Base-by-base conservation (phyloP, 2,888 invertebrate genomes). In the Tiphia femorata region DNA sequence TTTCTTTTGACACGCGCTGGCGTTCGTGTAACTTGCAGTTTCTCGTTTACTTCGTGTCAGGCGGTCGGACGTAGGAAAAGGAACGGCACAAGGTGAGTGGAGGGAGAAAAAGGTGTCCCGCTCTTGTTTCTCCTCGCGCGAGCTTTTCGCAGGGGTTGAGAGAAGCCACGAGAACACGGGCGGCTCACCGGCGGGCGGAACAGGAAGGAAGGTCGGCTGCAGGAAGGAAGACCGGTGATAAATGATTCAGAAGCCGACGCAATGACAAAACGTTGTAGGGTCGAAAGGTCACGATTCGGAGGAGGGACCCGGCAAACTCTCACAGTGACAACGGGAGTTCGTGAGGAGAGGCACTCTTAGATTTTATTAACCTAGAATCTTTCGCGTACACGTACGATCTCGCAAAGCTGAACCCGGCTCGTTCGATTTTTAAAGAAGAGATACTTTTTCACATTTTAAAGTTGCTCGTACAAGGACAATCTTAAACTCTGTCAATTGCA, bases 201-300 rank as follows among this genome's bases (percentile, higher is more conserved):
- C 16, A 10, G 16, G 38, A 41, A n/a, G n/a, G n/a, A n/a, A n/a
- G n/a, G n/a, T n/a, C 19, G 6, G 40, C 8, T 19, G 20, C 7
- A 21, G 19, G 16, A 41, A 33, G 27, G 40, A 12, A 47, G 55
- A 49, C 35, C 33, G 52, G 67, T 75, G 75, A 77, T 75, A 74
- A 77, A 77, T 76, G 72, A 64, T 67, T 61, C 53, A 65, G 58
- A 60, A 54, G 61, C 54, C 60, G 50, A 53, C 62, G 65, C 55
- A 67, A 71, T 72, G 76, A 75, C 67, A 58, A 64, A 77, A 73
- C 62, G 70, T 58, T 73, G 51, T 54, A 57, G 52, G 66, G 69
- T 68, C 60, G 66, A 54, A 49, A 64, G 71, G 62, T 62, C 62
- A 62, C 52, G 67, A 65, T 50, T 59, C 59, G 47, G 53, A 59